Base-by-base conservation (phyloP, 2,888 invertebrate species). In the Lycaena phlaeas region DNA sequence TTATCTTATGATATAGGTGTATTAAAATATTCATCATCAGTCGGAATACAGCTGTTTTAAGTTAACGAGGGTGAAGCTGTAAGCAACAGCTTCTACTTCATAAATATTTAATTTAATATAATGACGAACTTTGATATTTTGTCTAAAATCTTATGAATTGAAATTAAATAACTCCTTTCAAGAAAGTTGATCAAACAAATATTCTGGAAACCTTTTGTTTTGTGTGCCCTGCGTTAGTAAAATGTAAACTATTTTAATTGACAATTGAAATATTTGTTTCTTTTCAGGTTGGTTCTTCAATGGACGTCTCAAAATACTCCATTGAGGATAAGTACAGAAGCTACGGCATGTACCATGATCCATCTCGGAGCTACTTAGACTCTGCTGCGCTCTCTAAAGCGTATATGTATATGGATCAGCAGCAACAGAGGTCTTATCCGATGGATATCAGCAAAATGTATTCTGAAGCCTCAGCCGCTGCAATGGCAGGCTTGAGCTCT, bases 281-380 rank as follows among this genome's bases (percentile, higher is more conserved):
- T 64, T 87, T 87, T 1, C 87, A 91, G 91, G 89, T 92, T 45
- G 90, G 89, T 4, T 89, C 89, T 37, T 87, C 91, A 48, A 91
- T 92, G 91, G 92, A 92, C 61, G 91, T 92, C 90, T 81, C 85
- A 1, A 92, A 92, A 61, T 92, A 92, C 64, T 90, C 91, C 6
- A 88, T 92, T 78, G 92, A 92, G 52, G 92, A 92, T 56, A 92
- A 92, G 56, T 92, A 92, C 68, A 86, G 92, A 40, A 88, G 89
- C 14, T 92, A 92, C 74, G 89, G 90, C 44, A 91, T 91, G 91
- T 92, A 92, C 60, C 87, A 90, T 0, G 91, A 91, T 53, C 89
- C 91, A 0, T 91, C 91, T 14, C 84, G 91, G 1, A 88, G 88
- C 40, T 92, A 92, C 63, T 77, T 91, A 38, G 92, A 92, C 65